Evolutionary conservation across 2,797 vertebrate species (phyloP).

Genomic region (Rhinatrema bivittatum): DNA sequence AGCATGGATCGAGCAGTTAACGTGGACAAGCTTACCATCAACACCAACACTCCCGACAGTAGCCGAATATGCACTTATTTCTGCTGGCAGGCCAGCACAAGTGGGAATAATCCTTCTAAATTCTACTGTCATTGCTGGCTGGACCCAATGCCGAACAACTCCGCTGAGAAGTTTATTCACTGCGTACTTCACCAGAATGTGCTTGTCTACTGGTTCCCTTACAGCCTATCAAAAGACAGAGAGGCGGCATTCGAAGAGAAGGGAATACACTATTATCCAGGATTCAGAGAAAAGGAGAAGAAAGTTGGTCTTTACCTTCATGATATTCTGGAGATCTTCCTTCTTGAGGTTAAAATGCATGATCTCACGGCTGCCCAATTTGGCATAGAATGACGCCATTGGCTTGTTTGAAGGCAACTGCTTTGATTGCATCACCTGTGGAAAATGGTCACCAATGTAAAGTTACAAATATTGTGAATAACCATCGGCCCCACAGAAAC

Average conservation of each 20-base stretch:
- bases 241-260: no score
- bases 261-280: fast-evolving
- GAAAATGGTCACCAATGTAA: no score
- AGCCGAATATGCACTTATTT: slow-evolving; percentile 54
- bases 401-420: slow-evolving; percentile 50
- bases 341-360: slow-evolving; percentile 55
- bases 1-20: no score
- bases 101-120: slow-evolving; percentile 60
- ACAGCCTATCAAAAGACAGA: slow-evolving; percentile 44
- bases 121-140: slow-evolving; percentile 57
- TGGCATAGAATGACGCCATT: slow-evolving; percentile 52
- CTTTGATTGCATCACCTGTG: slow-evolving; percentile 66
- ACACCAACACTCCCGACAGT: slow-evolving; percentile 44
- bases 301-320: slow-evolving; percentile 44
- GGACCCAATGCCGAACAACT: slow-evolving; percentile 20
- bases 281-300: not conserved
- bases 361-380: slow-evolving; percentile 66
- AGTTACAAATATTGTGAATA: no score
- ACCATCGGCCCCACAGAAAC: no score
- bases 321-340: slow-evolving; percentile 43
- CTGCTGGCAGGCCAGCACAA: slow-evolving; percentile 63
- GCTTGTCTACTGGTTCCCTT: slow-evolving; percentile 18
- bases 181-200: slow-evolving; percentile 10
- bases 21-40: slow-evolving; percentile 52
- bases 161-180: slow-evolving; percentile 45